Conservation (phyloP, 2,888 invertebrate species). For the Parthenolecanium corni region DNA sequence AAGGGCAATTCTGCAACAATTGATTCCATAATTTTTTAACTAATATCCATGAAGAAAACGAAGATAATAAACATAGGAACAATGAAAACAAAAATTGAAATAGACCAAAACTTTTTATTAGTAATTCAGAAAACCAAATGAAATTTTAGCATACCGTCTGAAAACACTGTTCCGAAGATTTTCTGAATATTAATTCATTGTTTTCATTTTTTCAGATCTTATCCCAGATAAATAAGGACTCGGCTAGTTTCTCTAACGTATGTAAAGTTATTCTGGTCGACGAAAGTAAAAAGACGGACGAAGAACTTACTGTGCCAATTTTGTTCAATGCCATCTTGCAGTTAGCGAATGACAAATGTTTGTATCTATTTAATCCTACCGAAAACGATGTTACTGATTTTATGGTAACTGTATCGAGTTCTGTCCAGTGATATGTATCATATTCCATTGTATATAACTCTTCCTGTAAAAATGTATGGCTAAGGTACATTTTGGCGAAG, state of each 20-base stretch:
- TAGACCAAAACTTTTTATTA: too few species aligned
- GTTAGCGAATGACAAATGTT: constrained; percentile 15
- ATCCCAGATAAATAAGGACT: background rate
- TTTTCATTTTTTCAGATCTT: background rate
- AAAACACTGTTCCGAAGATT: too few species aligned
- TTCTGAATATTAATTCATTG: background rate
- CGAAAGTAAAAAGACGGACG: background rate
- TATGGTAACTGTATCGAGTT: background rate
- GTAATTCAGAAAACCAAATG: too few species aligned
- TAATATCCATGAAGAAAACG: too few species aligned
- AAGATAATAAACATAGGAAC: too few species aligned
- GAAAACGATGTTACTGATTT: constrained; percentile 4
- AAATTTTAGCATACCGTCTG: too few species aligned
- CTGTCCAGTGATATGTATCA: background rate
- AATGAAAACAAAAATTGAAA: too few species aligned
- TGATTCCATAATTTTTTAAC: too few species aligned
- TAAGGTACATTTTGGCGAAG: too few species aligned
- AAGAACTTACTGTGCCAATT: constrained; percentile 5
- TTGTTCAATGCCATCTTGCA: constrained; percentile 21
- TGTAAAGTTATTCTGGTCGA: constrained; percentile 7
- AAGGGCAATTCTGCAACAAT: too few species aligned
- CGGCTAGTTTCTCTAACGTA: background rate
- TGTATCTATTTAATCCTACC: background rate
- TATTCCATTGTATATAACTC: too few species aligned
- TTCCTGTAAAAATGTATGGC: too few species aligned